Evolutionary conservation across 2,113 vertebrate species (phyloP).

Genomic region (Laticauda colubrina): DNA sequence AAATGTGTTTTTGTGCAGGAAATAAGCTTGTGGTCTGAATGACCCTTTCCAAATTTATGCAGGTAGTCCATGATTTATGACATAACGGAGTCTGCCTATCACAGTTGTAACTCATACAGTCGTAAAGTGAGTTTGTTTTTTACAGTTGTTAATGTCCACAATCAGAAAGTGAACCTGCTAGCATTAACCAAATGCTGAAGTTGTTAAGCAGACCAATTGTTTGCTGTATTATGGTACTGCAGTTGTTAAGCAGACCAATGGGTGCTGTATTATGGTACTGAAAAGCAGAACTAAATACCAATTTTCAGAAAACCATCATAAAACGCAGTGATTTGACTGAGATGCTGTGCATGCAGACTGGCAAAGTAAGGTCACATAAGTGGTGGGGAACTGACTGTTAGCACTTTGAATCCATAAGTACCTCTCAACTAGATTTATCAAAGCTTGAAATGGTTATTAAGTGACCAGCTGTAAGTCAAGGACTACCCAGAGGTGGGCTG

Average conservation of each 20-base stretch:
- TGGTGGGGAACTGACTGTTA: background rate
- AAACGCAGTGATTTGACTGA: background rate
- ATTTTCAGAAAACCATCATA: background rate
- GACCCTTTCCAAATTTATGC: background rate
- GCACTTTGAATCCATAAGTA: background rate
- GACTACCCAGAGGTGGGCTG: background rate
- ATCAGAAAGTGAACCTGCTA: background rate
- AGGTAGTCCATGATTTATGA: background rate
- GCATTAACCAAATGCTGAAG: background rate
- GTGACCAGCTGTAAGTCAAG: background rate
- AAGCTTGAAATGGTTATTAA: background rate
- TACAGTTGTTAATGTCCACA: background rate
- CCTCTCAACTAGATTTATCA: background rate
- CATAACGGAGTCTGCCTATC: background rate
- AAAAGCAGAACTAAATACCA: background rate
- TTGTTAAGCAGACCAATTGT: background rate
- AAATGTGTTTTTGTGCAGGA: too few species aligned
- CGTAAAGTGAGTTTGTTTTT: background rate
- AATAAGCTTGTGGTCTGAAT: background rate
- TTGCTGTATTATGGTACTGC: too few species aligned
- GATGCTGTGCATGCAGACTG: background rate
- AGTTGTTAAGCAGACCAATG: too few species aligned
- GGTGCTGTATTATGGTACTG: background rate
- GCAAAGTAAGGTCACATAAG: background rate
- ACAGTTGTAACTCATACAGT: background rate